These are phyloP conservation scores for Montipora capitata DNA, from an alignment of 92 coral and sea anemone species.

Conservation along the genomic window DNA sequence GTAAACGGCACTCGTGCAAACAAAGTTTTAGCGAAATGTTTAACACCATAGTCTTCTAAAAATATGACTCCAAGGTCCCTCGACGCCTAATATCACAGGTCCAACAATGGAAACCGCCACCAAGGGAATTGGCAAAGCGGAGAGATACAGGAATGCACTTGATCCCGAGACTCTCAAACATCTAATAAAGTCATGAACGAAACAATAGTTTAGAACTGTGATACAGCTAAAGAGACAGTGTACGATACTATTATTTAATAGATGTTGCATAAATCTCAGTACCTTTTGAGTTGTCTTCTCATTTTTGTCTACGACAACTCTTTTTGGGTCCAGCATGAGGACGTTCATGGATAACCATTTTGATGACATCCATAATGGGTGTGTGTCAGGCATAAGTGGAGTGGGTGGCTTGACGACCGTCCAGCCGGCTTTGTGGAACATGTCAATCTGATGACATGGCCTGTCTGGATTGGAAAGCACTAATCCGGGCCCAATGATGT, in stretches of 20 bases:
- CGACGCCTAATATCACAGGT: constrained; percentile 86
- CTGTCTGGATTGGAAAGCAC: constrained; percentile 94
- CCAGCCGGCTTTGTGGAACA: constrained; percentile 97
- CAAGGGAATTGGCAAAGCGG: constrained; percentile 88
- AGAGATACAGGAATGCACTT: constrained; percentile 71
- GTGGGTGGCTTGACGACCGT: constrained; percentile 85
- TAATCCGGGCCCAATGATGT: constrained; percentile 95
- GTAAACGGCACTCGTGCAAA: too few species aligned
- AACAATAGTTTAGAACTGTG: too few species aligned
- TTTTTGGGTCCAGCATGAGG: constrained; percentile 91
- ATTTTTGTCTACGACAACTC: constrained; percentile 87
- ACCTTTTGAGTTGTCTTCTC: constrained; percentile 95
- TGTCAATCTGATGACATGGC: constrained; percentile 94
- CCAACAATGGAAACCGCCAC: constrained; percentile 96
- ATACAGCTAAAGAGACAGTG: too few species aligned
- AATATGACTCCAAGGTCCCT: constrained; percentile 83
- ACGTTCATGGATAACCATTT: constrained; percentile 98
- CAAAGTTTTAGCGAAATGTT: neutral
- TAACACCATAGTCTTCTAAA: constrained; percentile 19
- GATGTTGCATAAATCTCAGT: neutral
- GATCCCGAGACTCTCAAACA: constrained; percentile 91
- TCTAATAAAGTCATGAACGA: constrained; percentile 46
- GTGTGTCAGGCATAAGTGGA: constrained; percentile 86
- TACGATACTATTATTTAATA: too few species aligned
- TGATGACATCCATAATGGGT: constrained; percentile 93